A percentile compares a stretch with the other conserved stretches of the same genome.
Conservation (phyloP, 2,888 invertebrate genomes). For the Congeria kusceri region DNA sequence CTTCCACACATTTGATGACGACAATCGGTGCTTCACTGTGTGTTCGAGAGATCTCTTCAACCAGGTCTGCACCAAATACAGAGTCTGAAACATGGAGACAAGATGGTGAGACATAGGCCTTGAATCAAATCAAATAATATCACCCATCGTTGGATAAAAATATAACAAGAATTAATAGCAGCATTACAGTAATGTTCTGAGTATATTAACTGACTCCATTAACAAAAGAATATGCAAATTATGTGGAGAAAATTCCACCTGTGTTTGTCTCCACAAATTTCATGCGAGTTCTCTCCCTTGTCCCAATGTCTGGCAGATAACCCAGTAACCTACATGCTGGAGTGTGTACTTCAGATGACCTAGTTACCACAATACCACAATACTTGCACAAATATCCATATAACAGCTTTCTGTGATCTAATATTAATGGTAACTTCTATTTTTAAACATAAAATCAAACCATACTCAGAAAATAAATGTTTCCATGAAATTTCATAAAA, state of each 20-base stretch:
- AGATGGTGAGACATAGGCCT: no score
- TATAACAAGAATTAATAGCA: no score
- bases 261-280: neutral
- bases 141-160: no score
- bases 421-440: conserved; percentile 25
- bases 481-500: no score
- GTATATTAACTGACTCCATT: no score
- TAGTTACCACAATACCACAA: conserved; percentile 61
- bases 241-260: no score
- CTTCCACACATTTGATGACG: conserved; percentile 88
- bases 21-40: conserved; percentile 88
- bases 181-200: no score
- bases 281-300: conserved; percentile 52
- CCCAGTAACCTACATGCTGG: conserved; percentile 56
- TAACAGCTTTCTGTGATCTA: conserved; percentile 44
- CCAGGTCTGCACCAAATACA: conserved; percentile 89
- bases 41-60: conserved; percentile 88
- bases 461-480: neutral
- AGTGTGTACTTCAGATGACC: conserved; percentile 51
- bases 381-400: conserved; percentile 42
- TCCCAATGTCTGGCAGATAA: conserved; percentile 23
- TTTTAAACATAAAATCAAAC: conserved; percentile 8
- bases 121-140: no score
- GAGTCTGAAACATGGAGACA: conserved; percentile 70
- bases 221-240: no score